A percentile compares a stretch with the other conserved stretches of the same genome.
These are phyloP conservation scores for Rhagoletis pomonella DNA, from an alignment of 1,140 invertebrate species.

Conservation along the genomic window DNA sequence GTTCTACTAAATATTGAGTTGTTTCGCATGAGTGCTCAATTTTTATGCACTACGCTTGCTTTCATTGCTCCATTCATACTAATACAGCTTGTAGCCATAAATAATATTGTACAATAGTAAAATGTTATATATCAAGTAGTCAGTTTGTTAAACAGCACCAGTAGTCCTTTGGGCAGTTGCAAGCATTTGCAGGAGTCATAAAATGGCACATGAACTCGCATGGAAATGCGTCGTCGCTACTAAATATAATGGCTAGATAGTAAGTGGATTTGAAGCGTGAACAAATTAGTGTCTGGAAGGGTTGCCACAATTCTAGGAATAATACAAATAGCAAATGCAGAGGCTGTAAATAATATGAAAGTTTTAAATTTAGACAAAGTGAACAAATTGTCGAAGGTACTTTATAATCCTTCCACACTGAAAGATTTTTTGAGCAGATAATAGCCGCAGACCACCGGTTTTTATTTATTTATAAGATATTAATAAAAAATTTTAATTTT, in stretches of 20 bases:
- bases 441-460: no score
- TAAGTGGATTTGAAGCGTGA: background rate
- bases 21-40: constrained; percentile 15
- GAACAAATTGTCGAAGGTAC: no score
- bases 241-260: background rate
- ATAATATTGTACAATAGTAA: constrained; percentile 22
- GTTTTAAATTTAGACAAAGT: no score
- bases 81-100: background rate
- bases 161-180: background rate
- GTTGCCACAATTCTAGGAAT: background rate
- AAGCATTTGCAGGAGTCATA: background rate
- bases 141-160: background rate
- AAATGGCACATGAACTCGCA: background rate
- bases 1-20: background rate
- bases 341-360: no score
- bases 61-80: background rate
- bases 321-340: no score
- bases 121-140: background rate
- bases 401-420: no score
- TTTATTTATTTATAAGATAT: no score
- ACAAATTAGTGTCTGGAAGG: background rate
- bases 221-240: background rate
- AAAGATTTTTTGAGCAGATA: no score
- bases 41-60: background rate
- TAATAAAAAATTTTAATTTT: no score